These are phyloP conservation scores for Hydrochoerus hydrochaeris DNA, from an alignment of 2,113 vertebrate genomes.

Conservation along the genomic window DNA sequence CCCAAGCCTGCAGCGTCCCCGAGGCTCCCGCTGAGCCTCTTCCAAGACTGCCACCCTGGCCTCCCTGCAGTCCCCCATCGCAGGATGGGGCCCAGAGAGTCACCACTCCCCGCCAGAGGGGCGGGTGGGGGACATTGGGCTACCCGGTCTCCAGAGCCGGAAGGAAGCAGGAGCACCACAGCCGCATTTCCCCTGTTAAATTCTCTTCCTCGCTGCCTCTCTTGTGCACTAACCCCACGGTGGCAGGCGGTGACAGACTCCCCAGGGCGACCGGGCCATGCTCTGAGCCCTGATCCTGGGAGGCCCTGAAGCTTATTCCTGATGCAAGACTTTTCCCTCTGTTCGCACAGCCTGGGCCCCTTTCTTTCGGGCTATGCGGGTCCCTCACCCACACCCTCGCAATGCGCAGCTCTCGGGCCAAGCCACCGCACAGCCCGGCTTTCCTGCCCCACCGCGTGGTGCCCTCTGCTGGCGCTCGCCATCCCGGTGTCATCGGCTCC, in stretches of 20 bases:
- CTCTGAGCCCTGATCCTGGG: background rate
- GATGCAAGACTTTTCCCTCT: background rate
- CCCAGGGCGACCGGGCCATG: background rate
- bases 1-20: background rate
- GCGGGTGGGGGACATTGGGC: no score
- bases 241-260: background rate
- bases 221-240: constrained; percentile 16
- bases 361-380: background rate
- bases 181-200: background rate
- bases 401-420: background rate
- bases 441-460: background rate
- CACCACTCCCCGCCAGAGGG: background rate
- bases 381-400: background rate
- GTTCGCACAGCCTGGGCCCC: constrained; percentile 14
- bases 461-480: background rate
- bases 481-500: background rate
- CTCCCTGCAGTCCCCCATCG: background rate
- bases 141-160: background rate
- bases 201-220: background rate
- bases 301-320: background rate
- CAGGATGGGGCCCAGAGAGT: background rate
- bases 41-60: background rate
- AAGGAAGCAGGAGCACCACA: background rate
- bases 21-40: background rate
- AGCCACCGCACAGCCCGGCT: background rate